Percentiles rank a stretch among this genome's conserved stretches.
Evolutionary conservation across 1,140 invertebrate species (phyloP).

Genomic region (Pogonomyrmex californicus): DNA sequence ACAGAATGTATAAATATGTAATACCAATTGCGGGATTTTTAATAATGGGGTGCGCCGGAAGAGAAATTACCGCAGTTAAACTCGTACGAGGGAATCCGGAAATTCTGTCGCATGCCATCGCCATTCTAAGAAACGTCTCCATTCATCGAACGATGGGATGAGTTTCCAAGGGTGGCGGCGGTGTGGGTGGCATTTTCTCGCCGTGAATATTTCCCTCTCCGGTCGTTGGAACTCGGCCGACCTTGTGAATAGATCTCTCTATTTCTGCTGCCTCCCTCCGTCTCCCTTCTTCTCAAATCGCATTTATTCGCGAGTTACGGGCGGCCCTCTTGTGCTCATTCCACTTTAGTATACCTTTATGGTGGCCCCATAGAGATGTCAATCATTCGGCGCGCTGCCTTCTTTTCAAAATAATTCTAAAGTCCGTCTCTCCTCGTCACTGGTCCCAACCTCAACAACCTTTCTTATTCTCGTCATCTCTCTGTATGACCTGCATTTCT

Average conservation of each 20-base stretch:
- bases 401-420: slow-evolving; percentile 84
- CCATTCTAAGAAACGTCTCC: slow-evolving; percentile 70
- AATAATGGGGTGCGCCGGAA: slow-evolving; percentile 11
- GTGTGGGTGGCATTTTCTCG: slow-evolving; percentile 82
- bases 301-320: slow-evolving; percentile 85
- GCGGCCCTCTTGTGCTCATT: slow-evolving; percentile 83
- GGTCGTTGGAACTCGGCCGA: slow-evolving; percentile 72
- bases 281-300: slow-evolving; percentile 76
- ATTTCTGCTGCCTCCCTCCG: slow-evolving; percentile 37
- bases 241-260: slow-evolving; percentile 69
- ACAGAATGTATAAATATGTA: background rate
- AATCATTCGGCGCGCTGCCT: slow-evolving; percentile 81
- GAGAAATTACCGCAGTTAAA: slow-evolving; percentile 52
- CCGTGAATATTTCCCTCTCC: slow-evolving; percentile 75
- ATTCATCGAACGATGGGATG: slow-evolving; percentile 60
- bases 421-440: slow-evolving; percentile 79
- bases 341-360: slow-evolving; percentile 82
- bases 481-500: slow-evolving; percentile 27
- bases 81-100: slow-evolving; percentile 21
- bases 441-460: slow-evolving; percentile 73
- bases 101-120: slow-evolving; percentile 57
- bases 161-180: slow-evolving; percentile 53
- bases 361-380: slow-evolving; percentile 81
- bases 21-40: slow-evolving; percentile 20
- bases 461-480: slow-evolving; percentile 60